phyloP scores from a whole-genome alignment of 2,888 invertebrate species.

The Pimpla rufipes region DNA sequence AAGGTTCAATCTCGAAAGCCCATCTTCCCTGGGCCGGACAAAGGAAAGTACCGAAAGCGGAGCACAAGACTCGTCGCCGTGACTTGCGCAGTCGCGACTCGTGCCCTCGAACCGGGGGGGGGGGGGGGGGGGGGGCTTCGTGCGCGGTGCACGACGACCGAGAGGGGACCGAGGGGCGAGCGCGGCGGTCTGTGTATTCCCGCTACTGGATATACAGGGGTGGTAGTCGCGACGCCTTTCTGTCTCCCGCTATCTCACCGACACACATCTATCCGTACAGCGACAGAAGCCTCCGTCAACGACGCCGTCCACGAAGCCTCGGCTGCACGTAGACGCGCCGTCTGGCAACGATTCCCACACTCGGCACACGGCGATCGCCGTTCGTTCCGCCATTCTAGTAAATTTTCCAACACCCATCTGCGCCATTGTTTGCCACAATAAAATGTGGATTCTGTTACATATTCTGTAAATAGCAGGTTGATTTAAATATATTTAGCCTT shows the following conservation, averaged over 20 bases:
- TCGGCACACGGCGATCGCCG: no score
- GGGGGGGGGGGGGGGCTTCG: background rate
- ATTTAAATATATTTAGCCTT: no score
- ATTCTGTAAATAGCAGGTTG: no score
- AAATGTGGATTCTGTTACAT: no score
- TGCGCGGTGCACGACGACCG: background rate
- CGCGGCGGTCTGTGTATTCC: conserved; percentile 35
- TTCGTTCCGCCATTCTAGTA: no score
- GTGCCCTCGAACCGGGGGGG: background rate
- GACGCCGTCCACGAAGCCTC: background rate
- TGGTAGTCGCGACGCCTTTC: conserved; percentile 61
- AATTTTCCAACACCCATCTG: no score
- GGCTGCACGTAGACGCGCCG: no score
- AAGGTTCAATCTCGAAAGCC: background rate
- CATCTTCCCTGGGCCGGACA: conserved; percentile 33
- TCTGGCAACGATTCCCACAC: background rate
- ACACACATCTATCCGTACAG: conserved; percentile 7
- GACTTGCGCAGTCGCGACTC: conserved; percentile 48
- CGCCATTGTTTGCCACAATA: no score
- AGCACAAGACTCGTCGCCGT: background rate
- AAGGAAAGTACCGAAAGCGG: conserved; percentile 44
- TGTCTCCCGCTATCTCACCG: conserved; percentile 62
- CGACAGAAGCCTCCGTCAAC: conserved; percentile 2
- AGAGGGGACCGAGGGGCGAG: background rate
- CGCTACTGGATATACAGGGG: conserved; percentile 52